Evolutionary conservation across 2,797 vertebrate genomes (phyloP).

Genomic region (Tadarida brasiliensis): DNA sequence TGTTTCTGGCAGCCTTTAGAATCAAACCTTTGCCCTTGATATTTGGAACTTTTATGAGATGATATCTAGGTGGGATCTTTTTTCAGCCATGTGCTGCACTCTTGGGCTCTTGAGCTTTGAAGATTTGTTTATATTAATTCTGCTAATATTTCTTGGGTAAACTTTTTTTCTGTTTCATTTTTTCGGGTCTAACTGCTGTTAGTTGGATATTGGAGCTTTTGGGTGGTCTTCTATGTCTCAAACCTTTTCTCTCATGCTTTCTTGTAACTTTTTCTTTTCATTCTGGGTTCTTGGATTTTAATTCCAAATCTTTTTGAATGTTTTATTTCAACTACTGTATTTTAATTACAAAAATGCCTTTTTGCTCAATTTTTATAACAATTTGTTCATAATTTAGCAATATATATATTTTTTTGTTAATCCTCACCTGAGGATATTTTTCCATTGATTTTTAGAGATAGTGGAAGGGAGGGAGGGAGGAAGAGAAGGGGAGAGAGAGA

Average conservation of each 20-base stretch:
- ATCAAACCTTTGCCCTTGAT: neutral
- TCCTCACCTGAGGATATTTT: no score
- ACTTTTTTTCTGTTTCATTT: neutral
- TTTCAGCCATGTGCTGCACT: neutral
- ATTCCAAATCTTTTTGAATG: neutral
- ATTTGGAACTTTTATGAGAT: neutral
- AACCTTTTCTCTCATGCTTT: neutral
- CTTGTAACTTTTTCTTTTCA: constrained; percentile 41
- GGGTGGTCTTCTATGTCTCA: neutral
- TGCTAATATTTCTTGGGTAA: neutral
- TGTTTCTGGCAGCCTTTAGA: neutral
- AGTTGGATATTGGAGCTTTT: neutral
- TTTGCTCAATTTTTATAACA: neutral
- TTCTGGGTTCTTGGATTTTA: neutral
- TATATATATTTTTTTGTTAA: neutral
- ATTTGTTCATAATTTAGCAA: neutral
- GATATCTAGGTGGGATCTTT: neutral
- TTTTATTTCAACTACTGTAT: neutral
- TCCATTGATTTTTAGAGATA: no score
- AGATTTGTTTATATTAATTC: neutral
- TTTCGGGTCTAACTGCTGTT: neutral
- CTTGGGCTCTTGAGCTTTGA: neutral
- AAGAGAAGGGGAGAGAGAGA: neutral
- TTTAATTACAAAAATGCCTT: neutral
- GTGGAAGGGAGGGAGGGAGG: neutral